These are phyloP conservation scores for Podargus strigoides DNA, from an alignment of 2,797 vertebrate species.

Conservation along the genomic window DNA sequence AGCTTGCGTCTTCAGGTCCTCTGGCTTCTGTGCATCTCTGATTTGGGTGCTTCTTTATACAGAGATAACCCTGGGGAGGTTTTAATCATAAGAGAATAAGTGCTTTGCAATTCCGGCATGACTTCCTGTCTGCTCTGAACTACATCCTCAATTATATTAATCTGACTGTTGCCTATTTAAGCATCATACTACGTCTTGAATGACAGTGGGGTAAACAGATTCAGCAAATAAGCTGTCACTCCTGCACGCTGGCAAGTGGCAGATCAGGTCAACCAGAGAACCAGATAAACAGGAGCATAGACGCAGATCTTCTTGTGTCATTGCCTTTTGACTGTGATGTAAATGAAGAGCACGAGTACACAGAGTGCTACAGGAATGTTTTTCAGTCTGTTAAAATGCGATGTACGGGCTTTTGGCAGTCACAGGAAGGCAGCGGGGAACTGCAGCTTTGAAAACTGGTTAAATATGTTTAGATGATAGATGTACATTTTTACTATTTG, in stretches of 20 bases:
- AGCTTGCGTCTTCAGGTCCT: background rate
- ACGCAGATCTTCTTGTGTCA: background rate
- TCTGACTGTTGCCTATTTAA: constrained; percentile 31
- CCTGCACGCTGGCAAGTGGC: background rate
- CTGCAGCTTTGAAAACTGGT: background rate
- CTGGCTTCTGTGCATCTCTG: background rate
- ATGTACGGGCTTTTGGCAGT: background rate
- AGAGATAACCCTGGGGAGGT: background rate
- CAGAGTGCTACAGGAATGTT: background rate
- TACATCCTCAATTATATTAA: constrained; percentile 8
- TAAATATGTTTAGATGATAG: background rate
- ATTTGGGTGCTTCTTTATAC: background rate
- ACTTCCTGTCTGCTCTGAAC: background rate
- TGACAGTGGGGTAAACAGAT: constrained; percentile 20
- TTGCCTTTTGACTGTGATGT: background rate
- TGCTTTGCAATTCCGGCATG: background rate
- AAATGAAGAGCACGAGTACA: background rate
- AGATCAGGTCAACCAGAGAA: constrained; percentile 34
- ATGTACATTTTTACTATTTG: background rate
- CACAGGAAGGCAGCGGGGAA: background rate
- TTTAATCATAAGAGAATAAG: constrained; percentile 7
- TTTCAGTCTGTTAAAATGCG: background rate
- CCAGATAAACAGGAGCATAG: background rate
- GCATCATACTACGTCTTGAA: background rate
- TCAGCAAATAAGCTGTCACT: background rate